These are phyloP conservation scores for Conus ventricosus DNA, from an alignment of 1,140 invertebrate genomes.

Conservation along the genomic window DNA sequence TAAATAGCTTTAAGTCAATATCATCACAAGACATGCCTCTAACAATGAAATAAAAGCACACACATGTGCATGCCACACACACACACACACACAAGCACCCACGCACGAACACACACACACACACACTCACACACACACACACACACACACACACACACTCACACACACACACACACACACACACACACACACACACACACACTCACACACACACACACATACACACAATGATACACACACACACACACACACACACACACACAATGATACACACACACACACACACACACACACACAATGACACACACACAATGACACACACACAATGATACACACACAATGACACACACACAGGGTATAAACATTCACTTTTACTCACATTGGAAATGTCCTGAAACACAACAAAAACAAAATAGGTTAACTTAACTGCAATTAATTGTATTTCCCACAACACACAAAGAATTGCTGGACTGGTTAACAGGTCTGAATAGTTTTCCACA, in stretches of 20 bases:
- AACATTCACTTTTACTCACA: background rate
- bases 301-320: background rate
- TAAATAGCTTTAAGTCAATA: too few relatives aligned
- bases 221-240: too few relatives aligned
- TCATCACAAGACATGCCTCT: too few relatives aligned
- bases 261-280: too few relatives aligned
- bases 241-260: too few relatives aligned
- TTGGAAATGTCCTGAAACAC: slow-evolving; percentile 21
- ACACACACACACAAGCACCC: too few relatives aligned
- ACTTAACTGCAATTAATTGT: background rate
- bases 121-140: too few relatives aligned
- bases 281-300: background rate
- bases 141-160: background rate
- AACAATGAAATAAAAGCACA: too few relatives aligned
- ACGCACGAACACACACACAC: too few relatives aligned
- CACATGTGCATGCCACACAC: too few relatives aligned
- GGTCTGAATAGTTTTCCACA: background rate
- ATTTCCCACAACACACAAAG: too few relatives aligned
- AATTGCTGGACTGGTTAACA: too few relatives aligned
- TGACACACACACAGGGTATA: background rate
- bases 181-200: slow-evolving; percentile 13
- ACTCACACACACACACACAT: slow-evolving; percentile 1
- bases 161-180: background rate
- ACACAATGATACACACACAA: background rate
- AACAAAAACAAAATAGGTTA: slow-evolving; percentile 21